Base-by-base conservation (phyloP, 2,888 invertebrate species). In the Dryobotodes eremita region DNA sequence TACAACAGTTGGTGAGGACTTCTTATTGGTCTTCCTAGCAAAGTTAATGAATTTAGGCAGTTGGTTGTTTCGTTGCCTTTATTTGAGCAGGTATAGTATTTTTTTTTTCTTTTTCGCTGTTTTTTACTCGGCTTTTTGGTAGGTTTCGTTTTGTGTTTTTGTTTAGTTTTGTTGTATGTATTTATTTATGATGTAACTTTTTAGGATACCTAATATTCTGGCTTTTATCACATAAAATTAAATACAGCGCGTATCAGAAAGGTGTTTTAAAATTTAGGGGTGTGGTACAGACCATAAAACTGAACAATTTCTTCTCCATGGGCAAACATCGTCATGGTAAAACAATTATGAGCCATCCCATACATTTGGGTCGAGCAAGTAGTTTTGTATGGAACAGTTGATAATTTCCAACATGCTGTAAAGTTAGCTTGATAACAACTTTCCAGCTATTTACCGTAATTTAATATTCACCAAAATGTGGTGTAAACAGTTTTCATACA, bases 1-100 rank as follows among this genome's bases (percentile, higher is more conserved):
- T 46, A 36, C 48, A 68, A 46, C 48, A 74, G 69, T 61, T 79
- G 15, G 17, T n/a, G 8, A 6, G 31, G 59, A 73, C 42, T 57
- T 71, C 76, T 70, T 70, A 66, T 71, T 72, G 17, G 26, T 55
- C 62, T 64, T n/a, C n/a, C n/a, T 31, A 26, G 55, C 4, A n/a
- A 48, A 13, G 31, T 61, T 55, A 61, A 74, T 71, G 31, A 64
- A 50, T 46, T 0, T n/a, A 55, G 46, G 23, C 10, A 53, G 46
- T 64, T 70, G 3, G 55, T 2, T 61, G 36, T 31, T 48, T 46
- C 8, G 26, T 48, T 36, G 0, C 1, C 23, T 50, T 59, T n/a
- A 42, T 42, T 83, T 69, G 7, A 15, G 48, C 1, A 31, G 31
- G 48, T 72, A 55, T 65, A 0, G 6, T 59, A 11, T n/a, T 42